phyloP scores from a whole-genome alignment of 2,797 vertebrate genomes.

The Scyliorhinus canicula region DNA sequence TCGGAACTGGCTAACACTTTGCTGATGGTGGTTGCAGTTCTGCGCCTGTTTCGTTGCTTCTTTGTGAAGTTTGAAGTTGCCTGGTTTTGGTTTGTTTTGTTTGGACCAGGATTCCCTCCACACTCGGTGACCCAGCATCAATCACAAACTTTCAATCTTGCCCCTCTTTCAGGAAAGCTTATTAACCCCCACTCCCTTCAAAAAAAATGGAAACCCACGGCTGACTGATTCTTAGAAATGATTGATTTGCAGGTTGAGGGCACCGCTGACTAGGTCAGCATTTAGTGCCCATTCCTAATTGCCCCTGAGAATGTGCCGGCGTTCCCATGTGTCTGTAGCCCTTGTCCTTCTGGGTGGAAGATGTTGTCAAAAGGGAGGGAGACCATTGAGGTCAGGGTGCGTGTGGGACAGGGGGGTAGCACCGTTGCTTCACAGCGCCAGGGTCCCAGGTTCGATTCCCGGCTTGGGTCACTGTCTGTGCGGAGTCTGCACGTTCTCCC shows the following conservation, averaged over 20 bases:
- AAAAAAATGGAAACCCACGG: not conserved
- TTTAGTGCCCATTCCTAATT: not conserved
- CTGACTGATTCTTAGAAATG: not conserved
- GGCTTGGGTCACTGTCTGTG: too few relatives aligned
- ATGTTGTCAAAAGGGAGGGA: not conserved
- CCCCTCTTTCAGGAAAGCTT: not conserved
- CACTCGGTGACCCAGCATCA: not conserved
- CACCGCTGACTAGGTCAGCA: not conserved
- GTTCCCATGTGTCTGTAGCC: too few relatives aligned
- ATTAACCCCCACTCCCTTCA: too few relatives aligned
- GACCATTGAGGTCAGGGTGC: not conserved
- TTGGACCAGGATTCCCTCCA: not conserved
- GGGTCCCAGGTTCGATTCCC: too few relatives aligned
- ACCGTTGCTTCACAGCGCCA: too few relatives aligned
- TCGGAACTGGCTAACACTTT: not conserved
- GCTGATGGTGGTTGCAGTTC: not conserved
- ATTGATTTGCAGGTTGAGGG: not conserved
- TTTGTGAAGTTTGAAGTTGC: not conserved
- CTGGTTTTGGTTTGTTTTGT: not conserved
- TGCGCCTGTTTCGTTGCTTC: not conserved
- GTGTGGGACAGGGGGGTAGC: not conserved
- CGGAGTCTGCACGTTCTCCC: too few relatives aligned
- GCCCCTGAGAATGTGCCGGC: too few relatives aligned
- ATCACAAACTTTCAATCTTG: not conserved
- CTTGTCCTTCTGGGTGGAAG: too few relatives aligned